Base-by-base conservation (phyloP, 2,888 invertebrate species). In the Drosophila limbata region DNA sequence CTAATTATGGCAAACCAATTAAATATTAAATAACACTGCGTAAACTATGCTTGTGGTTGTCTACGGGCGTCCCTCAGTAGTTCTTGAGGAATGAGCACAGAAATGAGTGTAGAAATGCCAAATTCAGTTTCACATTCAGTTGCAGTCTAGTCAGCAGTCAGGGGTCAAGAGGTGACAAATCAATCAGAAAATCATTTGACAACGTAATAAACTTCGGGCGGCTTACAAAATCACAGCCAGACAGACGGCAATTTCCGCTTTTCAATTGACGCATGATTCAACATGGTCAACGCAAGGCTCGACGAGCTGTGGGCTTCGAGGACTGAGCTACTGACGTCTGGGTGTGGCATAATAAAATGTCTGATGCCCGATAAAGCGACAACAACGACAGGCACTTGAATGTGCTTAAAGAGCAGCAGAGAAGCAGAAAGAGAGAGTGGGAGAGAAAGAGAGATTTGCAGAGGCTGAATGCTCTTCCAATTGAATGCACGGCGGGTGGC, bases 1-100 rank as follows among this genome's bases (percentile, higher is more conserved):
- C 79, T 85, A 87, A 87, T 85, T 85, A 85, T 82, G 89, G 82
- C 74, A 51, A 75, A 77, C 71, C 75, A 87, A 85, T 84, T 87
- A 87, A 85, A 89, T 84, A 81, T 89, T 84, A 69, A 89, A 73
- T 67, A 73, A 69, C 71, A 64, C 64, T 79, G 77, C 67, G 77
- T 73, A 84, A 75, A 77, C 87, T 77, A 71, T 56, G 73, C 69
- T 67, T 87, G 84, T 52, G 62, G 75, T 60, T 51, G 44, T 47
- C 59, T 42, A 40, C 17, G 48, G 39, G 28, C 39, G 1, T 17
- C 25, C 19, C 25, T 37, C 17, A 48, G 19, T 35, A 47, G 47
- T 17, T 56, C 42, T 31, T 28, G 1, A 15, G 31, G 11, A 13
- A 31, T 2, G 3, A 42, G 35, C 10, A 9, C 25, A n/a, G n/a